Evolutionary conservation across 2,888 invertebrate species (phyloP).

Genomic region (Celastrina argiolus): DNA sequence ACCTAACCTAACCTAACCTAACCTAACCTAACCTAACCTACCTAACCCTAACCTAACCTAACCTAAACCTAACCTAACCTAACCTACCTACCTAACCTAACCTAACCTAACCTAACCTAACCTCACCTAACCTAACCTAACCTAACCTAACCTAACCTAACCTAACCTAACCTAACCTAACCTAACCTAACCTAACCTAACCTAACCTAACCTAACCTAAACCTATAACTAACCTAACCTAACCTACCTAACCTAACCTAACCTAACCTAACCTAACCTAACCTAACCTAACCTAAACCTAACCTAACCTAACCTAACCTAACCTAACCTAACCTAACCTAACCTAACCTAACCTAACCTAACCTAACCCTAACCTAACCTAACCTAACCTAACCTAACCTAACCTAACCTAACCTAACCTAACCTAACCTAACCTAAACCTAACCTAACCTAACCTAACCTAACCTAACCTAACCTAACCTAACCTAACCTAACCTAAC

Average conservation of each 20-base stretch:
- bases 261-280: slow-evolving; percentile 28
- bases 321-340: slow-evolving; percentile 27
- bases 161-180: slow-evolving; percentile 29
- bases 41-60: no score
- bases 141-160: slow-evolving; percentile 29
- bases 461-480: slow-evolving; percentile 25
- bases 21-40: no score
- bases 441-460: slow-evolving; percentile 10
- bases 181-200: slow-evolving; percentile 29
- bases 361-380: slow-evolving; percentile 10
- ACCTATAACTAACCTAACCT: no score
- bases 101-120: no score
- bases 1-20: no score
- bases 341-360: slow-evolving; percentile 10
- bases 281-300: slow-evolving; percentile 27
- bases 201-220: slow-evolving; percentile 28
- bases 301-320: slow-evolving; percentile 28
- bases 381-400: slow-evolving; percentile 6
- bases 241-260: slow-evolving; percentile 28
- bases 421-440: slow-evolving; percentile 10
- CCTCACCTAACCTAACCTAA: neutral
- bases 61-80: slow-evolving; percentile 8
- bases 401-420: slow-evolving; percentile 10
- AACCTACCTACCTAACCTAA: no score
- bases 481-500: slow-evolving; percentile 27